A percentile compares a stretch with the other conserved stretches of the same genome.
Evolutionary conservation across 2,113 vertebrate genomes (phyloP).

Genomic region (Ia io): DNA sequence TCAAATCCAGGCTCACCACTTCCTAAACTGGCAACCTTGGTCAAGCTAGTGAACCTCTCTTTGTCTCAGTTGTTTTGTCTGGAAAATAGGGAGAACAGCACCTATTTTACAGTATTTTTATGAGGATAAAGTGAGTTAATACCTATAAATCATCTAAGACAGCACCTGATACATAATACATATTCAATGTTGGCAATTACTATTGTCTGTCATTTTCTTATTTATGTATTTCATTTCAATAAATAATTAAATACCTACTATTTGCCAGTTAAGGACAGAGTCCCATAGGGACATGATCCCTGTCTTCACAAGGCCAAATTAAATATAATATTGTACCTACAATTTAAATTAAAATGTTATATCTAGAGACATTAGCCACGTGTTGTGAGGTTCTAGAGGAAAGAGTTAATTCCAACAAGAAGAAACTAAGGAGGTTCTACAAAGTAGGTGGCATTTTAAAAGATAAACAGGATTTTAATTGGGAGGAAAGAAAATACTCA

Average conservation of each 20-base stretch:
- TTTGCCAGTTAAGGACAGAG: not conserved
- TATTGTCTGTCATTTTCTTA: not conserved
- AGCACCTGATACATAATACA: not conserved
- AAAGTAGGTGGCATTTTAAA: not conserved
- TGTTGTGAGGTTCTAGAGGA: not conserved
- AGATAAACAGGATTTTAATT: not conserved
- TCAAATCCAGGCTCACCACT: not conserved
- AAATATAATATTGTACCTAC: not conserved
- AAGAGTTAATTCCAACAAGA: not conserved
- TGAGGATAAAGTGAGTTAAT: not conserved
- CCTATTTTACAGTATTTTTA: not conserved
- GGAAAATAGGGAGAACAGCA: not conserved
- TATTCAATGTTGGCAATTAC: not conserved
- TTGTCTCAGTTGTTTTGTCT: not conserved
- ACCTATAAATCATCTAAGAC: not conserved
- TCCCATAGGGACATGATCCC: not conserved
- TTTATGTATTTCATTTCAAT: constrained; percentile 26
- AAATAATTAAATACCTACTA: not conserved
- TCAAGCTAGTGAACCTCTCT: not conserved
- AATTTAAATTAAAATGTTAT: not conserved
- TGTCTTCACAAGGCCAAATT: not conserved
- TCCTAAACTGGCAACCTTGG: not conserved
- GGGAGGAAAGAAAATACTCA: not conserved
- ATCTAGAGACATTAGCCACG: not conserved
- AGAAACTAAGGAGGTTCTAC: not conserved